Evolutionary conservation across 2,797 vertebrate species (phyloP).

Genomic region (Peromyscus eremicus): DNA sequence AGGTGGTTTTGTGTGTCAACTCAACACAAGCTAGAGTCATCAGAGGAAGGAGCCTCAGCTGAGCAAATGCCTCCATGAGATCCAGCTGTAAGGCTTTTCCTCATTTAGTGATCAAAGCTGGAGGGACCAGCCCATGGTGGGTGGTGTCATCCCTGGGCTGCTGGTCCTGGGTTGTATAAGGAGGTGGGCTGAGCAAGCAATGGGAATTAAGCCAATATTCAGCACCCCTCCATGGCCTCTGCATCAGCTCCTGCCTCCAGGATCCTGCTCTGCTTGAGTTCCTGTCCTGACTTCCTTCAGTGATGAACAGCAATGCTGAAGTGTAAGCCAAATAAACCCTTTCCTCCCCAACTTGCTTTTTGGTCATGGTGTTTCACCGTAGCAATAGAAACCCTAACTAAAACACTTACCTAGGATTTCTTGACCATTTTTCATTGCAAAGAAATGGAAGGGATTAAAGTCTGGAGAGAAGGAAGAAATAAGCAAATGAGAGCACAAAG

Average conservation of each 20-base stretch:
- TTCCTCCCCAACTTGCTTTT: neutral
- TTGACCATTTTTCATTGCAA: neutral
- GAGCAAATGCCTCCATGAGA: neutral
- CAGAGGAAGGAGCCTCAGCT: neutral
- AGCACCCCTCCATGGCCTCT: neutral
- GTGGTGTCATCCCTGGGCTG: neutral
- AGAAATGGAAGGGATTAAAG: neutral
- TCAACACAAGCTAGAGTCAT: neutral
- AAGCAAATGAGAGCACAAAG: neutral
- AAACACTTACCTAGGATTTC: neutral
- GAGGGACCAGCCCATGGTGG: neutral
- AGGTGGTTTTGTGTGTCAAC: neutral
- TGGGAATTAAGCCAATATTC: neutral
- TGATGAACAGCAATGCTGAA: neutral
- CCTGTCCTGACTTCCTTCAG: neutral
- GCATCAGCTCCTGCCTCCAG: neutral
- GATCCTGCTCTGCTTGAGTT: neutral
- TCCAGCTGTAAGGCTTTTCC: neutral
- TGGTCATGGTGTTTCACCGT: neutral
- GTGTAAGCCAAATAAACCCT: neutral
- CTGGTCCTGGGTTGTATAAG: neutral
- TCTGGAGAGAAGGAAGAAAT: neutral
- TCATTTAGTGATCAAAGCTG: neutral
- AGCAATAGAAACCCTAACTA: neutral
- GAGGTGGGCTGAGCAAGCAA: neutral